phyloP scores from a whole-genome alignment of 2,888 invertebrate species.

The Portevinia maculata region DNA sequence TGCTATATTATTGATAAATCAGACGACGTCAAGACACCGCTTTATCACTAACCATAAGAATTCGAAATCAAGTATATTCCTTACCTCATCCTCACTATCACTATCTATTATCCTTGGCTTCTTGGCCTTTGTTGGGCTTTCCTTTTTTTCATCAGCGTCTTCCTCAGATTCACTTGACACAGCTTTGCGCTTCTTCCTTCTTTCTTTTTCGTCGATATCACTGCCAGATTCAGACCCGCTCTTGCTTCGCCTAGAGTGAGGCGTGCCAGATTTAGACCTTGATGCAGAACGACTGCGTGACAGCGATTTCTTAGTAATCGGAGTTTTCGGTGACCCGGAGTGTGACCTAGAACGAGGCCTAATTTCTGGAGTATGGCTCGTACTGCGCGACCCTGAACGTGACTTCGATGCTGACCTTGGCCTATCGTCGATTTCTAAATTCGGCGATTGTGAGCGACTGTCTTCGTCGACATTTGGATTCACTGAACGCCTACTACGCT shows the following conservation, averaged over 20 bases:
- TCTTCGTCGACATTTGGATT: conserved; percentile 79
- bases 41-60: too few relatives aligned
- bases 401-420: conserved; percentile 80
- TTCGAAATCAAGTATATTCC: too few relatives aligned
- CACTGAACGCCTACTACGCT: conserved; percentile 44
- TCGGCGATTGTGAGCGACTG: conserved; percentile 84
- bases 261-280: conserved; percentile 77
- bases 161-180: conserved; percentile 84
- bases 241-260: conserved; percentile 78
- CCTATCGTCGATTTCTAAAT: conserved; percentile 83
- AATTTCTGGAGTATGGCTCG: conserved; percentile 71
- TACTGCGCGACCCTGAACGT: conserved; percentile 79
- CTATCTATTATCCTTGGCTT: conserved; percentile 86
- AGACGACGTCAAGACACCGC: too few relatives aligned
- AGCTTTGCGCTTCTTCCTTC: conserved; percentile 81
- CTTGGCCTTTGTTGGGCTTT: conserved; percentile 82
- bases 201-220: conserved; percentile 80
- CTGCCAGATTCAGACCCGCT: conserved; percentile 83
- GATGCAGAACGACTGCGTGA: conserved; percentile 83
- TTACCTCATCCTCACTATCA: conserved; percentile 86
- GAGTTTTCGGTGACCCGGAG: conserved; percentile 66
- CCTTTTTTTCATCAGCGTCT: conserved; percentile 75
- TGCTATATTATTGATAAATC: too few relatives aligned
- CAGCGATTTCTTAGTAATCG: too few relatives aligned
- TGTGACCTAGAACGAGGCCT: conserved; percentile 74